phyloP scores from a whole-genome alignment of 2,113 vertebrate species.

The Notothenia coriiceps region DNA sequence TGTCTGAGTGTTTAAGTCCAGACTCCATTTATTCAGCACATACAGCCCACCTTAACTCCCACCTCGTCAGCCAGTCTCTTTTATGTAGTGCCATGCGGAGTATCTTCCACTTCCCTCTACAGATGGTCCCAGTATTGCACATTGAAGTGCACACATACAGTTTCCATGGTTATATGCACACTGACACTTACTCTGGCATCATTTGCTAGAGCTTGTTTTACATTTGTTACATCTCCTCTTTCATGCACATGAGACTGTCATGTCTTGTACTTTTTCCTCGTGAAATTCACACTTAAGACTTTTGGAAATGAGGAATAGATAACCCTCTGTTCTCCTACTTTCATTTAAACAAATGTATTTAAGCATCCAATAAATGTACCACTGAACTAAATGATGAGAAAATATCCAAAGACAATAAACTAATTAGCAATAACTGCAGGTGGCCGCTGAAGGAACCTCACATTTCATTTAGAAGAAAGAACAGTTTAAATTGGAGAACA shows the following conservation, averaged over 20 bases:
- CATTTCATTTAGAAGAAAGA: not conserved
- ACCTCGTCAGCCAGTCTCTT: constrained; percentile 69
- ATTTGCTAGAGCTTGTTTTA: constrained; percentile 31
- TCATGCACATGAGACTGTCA: constrained; percentile 6
- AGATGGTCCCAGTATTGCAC: constrained; percentile 46
- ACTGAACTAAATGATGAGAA: not conserved
- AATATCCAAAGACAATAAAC: not conserved
- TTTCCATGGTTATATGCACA: constrained; percentile 55
- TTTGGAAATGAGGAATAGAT: not conserved
- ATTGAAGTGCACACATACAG: constrained; percentile 27
- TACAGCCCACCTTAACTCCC: constrained; percentile 68
- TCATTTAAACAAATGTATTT: not conserved
- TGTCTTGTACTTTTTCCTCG: not conserved
- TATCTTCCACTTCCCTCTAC: constrained; percentile 49
- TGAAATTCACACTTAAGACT: not conserved
- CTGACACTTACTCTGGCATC: constrained; percentile 27
- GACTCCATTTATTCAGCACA: constrained; percentile 60
- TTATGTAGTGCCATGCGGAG: constrained; percentile 63
- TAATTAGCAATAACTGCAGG: constrained; percentile 10
- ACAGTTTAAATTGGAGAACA: not conserved
- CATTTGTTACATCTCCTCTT: constrained; percentile 11
- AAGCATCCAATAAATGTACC: not conserved
- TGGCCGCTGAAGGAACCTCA: not conserved
- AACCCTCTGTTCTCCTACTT: not conserved
- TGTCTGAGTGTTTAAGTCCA: constrained; percentile 65